Base-by-base conservation (phyloP, 2,113 vertebrate genomes). In the Pyrgilauda ruficollis region DNA sequence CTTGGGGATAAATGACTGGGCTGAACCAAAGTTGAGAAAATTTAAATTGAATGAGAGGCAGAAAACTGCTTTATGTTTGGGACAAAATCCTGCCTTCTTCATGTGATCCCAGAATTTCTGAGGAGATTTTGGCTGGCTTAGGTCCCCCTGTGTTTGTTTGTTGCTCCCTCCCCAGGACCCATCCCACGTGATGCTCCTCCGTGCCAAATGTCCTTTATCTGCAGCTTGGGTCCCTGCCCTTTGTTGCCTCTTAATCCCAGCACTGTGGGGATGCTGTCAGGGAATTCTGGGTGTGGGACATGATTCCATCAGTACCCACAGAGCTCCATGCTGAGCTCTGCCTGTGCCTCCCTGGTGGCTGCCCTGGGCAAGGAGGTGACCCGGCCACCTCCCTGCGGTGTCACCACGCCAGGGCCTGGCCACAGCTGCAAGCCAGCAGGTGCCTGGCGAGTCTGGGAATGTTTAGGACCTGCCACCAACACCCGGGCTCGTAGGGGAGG, bases 321-420 rank as follows among this genome's bases (percentile, higher is more conserved):
- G 46, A 37, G 37, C 15, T n/a, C 8, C 35, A 1, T 10, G 46
- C 75, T 77, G 31, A 26, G 59, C 63, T 58, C 28, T 59, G 63
- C 14, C 17, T 33, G 18, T 31, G 74, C 56, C 35, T 62, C 35
- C 27, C 44, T 49, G 49, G 28, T 52, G 66, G 16, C 20, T n/a
- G 17, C 22, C 12, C 67, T 18, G 33, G 52, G 24, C 11, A 7
- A 13, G 56, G 78, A 93, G 37, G n/a, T 26, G 58, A 39, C 72
- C 26, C 5, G 4, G 16, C 1, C 3, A 69, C 61, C 23, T 58
- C 50, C 9, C 43, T 8, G 13, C 28, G 18, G 23, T 66, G 50
- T 31, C n/a, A 33, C 37, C 39, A 7, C 0, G 0, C 39, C 26
- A 24, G 58, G 10, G 35, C 15, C 56, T 18, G 52, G n/a, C 19